Evolutionary conservation across 1,140 invertebrate genomes (phyloP).

Genomic region (Ericerus pela): DNA sequence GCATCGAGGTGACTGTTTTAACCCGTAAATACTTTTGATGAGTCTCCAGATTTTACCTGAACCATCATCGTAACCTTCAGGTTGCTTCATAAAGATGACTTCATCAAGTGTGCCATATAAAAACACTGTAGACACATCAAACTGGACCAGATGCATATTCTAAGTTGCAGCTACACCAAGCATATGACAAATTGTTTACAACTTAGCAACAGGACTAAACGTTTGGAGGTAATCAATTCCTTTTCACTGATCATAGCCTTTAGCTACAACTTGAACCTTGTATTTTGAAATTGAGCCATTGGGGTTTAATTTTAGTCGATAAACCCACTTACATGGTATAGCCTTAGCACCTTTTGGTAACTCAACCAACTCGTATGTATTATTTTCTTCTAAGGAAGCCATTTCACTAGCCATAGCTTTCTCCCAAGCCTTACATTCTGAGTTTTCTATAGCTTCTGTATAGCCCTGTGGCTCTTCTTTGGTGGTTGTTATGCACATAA

Average conservation of each 20-base stretch:
- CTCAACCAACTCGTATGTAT: neutral
- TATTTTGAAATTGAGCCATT: constrained; percentile 2
- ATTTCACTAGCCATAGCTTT: constrained; percentile 28
- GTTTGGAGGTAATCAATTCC: constrained; percentile 29
- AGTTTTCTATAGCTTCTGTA: constrained; percentile 26
- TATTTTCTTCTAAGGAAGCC: constrained; percentile 25
- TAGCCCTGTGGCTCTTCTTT: constrained; percentile 24
- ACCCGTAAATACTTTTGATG: constrained; percentile 27
- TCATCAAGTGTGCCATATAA: constrained; percentile 28
- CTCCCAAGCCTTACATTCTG: constrained; percentile 25
- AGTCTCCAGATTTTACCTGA: constrained; percentile 24
- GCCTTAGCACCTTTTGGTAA: neutral
- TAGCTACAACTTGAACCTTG: constrained; percentile 21
- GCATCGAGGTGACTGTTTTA: constrained; percentile 26
- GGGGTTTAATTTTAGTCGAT: neutral
- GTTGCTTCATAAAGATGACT: constrained; percentile 30
- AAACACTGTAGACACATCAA: constrained; percentile 16
- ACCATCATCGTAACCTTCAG: constrained; percentile 22
- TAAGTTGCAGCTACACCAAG: constrained; percentile 19
- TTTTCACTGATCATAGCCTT: constrained; percentile 19
- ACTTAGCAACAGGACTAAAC: constrained; percentile 27
- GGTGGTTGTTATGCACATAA: too few relatives aligned
- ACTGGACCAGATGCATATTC: neutral
- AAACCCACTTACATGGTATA: neutral
- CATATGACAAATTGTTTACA: constrained; percentile 28